Conservation (phyloP, 1,140 invertebrate genomes). For the Macrotrachela quadricornifera region DNA sequence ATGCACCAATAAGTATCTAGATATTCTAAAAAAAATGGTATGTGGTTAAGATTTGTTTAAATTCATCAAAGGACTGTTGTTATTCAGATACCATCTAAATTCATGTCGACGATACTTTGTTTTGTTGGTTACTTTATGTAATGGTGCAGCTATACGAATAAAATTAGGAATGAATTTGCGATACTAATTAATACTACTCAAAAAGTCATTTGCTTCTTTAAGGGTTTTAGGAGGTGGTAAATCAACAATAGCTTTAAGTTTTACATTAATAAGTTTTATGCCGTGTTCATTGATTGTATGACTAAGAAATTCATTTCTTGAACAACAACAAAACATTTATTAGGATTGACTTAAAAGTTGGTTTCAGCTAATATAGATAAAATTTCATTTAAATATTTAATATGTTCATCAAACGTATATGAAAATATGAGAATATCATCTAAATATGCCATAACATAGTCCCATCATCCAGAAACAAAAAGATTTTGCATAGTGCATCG, state of each 20-base stretch:
- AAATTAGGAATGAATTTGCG: slow-evolving; percentile 15
- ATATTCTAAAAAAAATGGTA: slow-evolving; percentile 11
- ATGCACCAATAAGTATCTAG: no score
- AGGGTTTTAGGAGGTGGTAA: slow-evolving; percentile 16
- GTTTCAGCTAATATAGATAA: neutral
- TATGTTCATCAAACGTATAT: neutral
- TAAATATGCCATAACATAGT: neutral
- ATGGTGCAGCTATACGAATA: slow-evolving; percentile 12
- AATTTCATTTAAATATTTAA: neutral
- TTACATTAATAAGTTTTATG: slow-evolving; percentile 13
- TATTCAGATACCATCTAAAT: neutral
- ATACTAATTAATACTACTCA: slow-evolving; percentile 17
- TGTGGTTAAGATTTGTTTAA: slow-evolving; percentile 10
- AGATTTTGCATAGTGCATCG: neutral
- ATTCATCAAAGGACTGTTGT: slow-evolving; percentile 9
- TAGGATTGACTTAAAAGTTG: neutral
- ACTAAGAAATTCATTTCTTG: slow-evolving; percentile 14
- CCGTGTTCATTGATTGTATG: slow-evolving; percentile 14
- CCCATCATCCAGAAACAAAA: no score
- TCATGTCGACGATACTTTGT: no score
- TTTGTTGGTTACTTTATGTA: slow-evolving; percentile 11
- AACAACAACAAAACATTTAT: neutral
- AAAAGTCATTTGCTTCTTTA: slow-evolving; percentile 15
- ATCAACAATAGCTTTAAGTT: slow-evolving; percentile 14
- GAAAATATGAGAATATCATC: slow-evolving; percentile 5